Percentiles rank a stretch among this genome's conserved stretches.
phyloP scores from a whole-genome alignment of 2,113 vertebrate genomes.

The Piliocolobus tephrosceles region DNA sequence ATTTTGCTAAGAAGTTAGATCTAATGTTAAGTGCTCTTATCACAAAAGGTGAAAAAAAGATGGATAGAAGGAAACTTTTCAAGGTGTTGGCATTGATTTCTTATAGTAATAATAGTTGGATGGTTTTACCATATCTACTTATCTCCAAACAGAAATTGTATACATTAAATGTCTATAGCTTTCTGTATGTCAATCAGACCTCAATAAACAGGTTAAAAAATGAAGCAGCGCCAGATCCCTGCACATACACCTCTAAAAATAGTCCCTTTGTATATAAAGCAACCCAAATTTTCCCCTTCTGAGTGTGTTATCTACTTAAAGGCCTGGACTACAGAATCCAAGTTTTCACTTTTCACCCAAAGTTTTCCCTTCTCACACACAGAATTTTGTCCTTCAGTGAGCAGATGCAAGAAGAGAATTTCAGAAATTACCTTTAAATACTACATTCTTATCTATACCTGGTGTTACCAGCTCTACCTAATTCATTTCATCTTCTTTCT shows the following conservation, averaged over 20 bases:
- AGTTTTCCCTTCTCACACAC: neutral
- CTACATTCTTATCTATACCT: neutral
- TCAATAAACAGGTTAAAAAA: neutral
- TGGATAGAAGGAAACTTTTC: neutral
- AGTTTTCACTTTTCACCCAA: neutral
- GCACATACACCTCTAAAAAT: neutral
- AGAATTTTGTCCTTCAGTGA: neutral
- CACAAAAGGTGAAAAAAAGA: neutral
- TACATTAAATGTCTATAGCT: neutral
- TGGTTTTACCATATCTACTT: neutral
- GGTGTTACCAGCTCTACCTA: neutral
- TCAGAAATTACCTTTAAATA: neutral
- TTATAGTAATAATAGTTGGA: neutral
- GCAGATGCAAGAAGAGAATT: neutral
- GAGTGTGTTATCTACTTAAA: neutral
- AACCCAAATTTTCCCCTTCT: neutral
- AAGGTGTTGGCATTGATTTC: neutral
- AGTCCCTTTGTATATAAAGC: neutral
- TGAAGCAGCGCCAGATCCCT: neutral
- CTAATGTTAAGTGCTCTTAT: neutral
- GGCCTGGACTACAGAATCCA: neutral
- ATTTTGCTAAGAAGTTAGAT: neutral
- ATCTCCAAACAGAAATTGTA: neutral
- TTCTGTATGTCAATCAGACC: neutral
- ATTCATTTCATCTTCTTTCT: neutral